Conservation (phyloP, 2,888 invertebrate species). For the Andrena praecox region DNA sequence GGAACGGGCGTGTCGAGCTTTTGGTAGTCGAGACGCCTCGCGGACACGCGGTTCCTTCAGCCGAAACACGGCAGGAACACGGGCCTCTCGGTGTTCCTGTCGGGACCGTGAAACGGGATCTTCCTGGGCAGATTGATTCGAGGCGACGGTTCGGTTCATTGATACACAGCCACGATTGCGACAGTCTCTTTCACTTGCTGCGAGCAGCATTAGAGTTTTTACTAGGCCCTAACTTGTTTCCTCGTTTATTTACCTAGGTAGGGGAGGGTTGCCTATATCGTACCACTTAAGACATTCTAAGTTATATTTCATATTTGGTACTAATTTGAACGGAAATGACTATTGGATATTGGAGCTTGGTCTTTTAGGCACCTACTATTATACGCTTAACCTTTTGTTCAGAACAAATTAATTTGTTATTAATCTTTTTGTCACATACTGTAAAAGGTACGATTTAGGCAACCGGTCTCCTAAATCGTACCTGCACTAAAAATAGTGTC, state of each 20-base stretch:
- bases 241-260: not conserved
- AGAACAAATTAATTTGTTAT: too few species aligned
- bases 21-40: constrained; percentile 18
- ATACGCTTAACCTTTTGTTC: too few species aligned
- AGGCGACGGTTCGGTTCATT: not conserved
- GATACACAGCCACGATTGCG: not conserved
- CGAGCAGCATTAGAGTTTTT: not conserved
- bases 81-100: constrained; percentile 3
- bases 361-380: too few species aligned
- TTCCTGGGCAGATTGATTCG: not conserved
- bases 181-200: not conserved
- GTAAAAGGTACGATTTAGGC: too few species aligned
- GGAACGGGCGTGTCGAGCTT: constrained; percentile 37
- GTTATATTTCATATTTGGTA: too few species aligned
- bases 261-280: too few species aligned
- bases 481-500: too few species aligned
- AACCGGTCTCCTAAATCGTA: too few species aligned
- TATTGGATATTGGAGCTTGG: too few species aligned
- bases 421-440: too few species aligned
- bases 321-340: too few species aligned
- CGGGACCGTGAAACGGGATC: constrained; percentile 38
- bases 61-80: constrained; percentile 4
- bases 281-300: too few species aligned
- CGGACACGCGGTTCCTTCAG: constrained; percentile 11
- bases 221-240: not conserved